A percentile compares a stretch with the other conserved stretches of the same genome.
phyloP scores from a whole-genome alignment of 1,140 invertebrate genomes.

The Drosophila burlai region DNA sequence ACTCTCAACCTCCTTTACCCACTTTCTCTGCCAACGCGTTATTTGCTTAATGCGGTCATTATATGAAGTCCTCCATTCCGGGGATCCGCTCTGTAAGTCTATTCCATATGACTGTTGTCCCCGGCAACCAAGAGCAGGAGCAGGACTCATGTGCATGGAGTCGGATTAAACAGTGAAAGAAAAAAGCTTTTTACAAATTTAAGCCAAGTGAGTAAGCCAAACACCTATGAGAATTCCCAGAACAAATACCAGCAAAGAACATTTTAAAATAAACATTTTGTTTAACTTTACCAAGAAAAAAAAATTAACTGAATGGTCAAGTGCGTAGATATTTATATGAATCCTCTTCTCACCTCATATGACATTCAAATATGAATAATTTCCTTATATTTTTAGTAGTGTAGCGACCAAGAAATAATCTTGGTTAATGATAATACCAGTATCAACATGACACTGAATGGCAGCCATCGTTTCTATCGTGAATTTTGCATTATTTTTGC shows the following conservation, averaged over 20 bases:
- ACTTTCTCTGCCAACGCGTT: constrained; percentile 34
- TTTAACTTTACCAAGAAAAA: not conserved
- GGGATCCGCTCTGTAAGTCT: constrained; percentile 46
- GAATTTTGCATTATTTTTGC: constrained; percentile 48
- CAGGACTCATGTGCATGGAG: constrained; percentile 3
- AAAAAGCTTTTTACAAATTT: not conserved
- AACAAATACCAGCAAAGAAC: not conserved
- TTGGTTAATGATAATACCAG: constrained; percentile 59
- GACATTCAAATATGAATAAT: not conserved
- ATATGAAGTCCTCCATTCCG: constrained; percentile 54
- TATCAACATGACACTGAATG: constrained; percentile 27
- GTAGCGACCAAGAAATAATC: constrained; percentile 26
- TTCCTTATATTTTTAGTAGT: not conserved
- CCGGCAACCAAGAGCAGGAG: constrained; percentile 31
- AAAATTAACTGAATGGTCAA: no score
- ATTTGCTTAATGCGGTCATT: constrained; percentile 74
- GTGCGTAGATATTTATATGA: no score
- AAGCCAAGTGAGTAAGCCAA: not conserved
- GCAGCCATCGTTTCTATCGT: constrained; percentile 14
- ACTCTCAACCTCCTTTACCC: constrained; percentile 8
- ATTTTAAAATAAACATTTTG: not conserved
- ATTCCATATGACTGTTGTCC: constrained; percentile 57
- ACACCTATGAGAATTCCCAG: not conserved
- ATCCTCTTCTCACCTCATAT: no score
- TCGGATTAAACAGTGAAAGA: not conserved